A percentile compares a stretch with the other conserved stretches of the same genome.
These are phyloP conservation scores for Tenthredo distinguenda DNA, from an alignment of 2,888 invertebrate species.

Conservation along the genomic window DNA sequence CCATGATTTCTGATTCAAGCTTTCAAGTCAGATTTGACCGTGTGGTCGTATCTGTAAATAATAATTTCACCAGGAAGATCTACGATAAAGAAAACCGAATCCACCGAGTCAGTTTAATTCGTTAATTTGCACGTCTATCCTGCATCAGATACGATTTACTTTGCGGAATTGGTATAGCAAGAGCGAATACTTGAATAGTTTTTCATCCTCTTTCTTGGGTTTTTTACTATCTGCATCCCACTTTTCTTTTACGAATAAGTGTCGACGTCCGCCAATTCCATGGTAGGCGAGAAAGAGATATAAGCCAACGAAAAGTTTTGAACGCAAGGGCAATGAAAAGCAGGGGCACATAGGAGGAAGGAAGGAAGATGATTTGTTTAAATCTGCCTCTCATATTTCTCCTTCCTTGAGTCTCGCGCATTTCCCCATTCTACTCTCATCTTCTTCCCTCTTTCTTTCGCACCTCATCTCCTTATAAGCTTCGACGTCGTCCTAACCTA, in stretches of 20 bases:
- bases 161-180: not conserved
- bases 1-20: not conserved
- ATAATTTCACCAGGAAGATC: not conserved
- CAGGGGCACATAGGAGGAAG: slow-evolving; percentile 35
- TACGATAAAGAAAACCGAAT: not conserved
- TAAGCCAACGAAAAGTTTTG: slow-evolving; percentile 32
- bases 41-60: not conserved
- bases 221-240: slow-evolving; percentile 1
- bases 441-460: slow-evolving; percentile 50
- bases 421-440: slow-evolving; percentile 30
- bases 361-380: slow-evolving; percentile 54
- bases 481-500: slow-evolving; percentile 51
- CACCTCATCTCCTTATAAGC: slow-evolving; percentile 55
- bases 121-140: slow-evolving; percentile 11
- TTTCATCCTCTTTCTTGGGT: slow-evolving; percentile 2
- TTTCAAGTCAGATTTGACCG: not conserved
- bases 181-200: slow-evolving; percentile 21
- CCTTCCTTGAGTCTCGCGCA: slow-evolving; percentile 20
- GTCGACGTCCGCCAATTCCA: slow-evolving; percentile 31
- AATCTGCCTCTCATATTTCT: slow-evolving; percentile 53
- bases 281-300: slow-evolving; percentile 9
- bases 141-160: not conserved
- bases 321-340: slow-evolving; percentile 43
- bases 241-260: not conserved
- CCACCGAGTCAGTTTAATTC: not conserved